Conservation (phyloP, 2,797 vertebrate species). For the Rallus crepitans region DNA sequence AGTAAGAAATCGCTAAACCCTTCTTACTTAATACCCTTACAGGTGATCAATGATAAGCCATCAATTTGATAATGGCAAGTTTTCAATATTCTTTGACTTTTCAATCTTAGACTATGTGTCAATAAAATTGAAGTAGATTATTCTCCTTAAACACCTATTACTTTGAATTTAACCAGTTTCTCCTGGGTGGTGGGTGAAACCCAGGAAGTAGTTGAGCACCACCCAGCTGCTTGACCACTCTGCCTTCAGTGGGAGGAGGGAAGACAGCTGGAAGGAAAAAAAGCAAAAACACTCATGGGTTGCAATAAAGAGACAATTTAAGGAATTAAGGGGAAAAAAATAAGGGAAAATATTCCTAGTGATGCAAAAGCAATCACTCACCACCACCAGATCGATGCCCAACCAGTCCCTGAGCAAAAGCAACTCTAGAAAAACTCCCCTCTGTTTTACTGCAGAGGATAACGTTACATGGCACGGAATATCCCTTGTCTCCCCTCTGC, state of each 20-base stretch:
- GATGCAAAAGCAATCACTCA: neutral
- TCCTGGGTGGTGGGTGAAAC: neutral
- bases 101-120: neutral
- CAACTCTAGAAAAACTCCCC: neutral
- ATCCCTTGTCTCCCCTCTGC: accelerated
- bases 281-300: neutral
- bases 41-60: neutral
- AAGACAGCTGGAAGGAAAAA: neutral
- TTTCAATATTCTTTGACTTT: neutral
- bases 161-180: neutral
- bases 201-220: neutral
- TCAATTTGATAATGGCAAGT: neutral
- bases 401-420: neutral
- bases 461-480: neutral
- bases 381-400: neutral
- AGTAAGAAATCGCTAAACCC: neutral
- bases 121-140: neutral
- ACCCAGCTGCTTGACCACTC: neutral
- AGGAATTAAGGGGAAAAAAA: neutral
- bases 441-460: neutral
- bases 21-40: neutral
- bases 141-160: neutral
- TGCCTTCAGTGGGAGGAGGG: neutral
- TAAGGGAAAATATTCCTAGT: neutral
- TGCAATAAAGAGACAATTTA: neutral